These are phyloP conservation scores for Candoia aspera DNA, from an alignment of 2,113 vertebrate genomes.

Conservation along the genomic window DNA sequence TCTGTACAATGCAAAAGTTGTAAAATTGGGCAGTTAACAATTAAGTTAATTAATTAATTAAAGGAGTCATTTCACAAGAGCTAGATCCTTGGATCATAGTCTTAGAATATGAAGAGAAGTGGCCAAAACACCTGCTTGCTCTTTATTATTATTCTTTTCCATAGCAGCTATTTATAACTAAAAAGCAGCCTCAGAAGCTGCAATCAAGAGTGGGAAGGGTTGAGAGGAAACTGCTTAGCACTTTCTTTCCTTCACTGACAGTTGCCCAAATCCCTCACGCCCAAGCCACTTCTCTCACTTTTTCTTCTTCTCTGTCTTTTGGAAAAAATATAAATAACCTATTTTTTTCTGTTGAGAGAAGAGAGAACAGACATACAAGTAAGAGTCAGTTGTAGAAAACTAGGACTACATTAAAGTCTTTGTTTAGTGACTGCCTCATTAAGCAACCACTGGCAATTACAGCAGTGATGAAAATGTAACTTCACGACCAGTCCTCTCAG, in stretches of 20 bases:
- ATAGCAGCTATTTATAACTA: not conserved
- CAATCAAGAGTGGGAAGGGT: not conserved
- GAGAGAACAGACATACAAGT: not conserved
- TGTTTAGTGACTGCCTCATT: not conserved
- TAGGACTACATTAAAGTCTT: not conserved
- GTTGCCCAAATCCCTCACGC: too few species aligned
- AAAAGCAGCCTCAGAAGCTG: not conserved
- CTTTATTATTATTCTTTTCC: not conserved
- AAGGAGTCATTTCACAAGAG: slow-evolving; percentile 2
- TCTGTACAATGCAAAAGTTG: not conserved
- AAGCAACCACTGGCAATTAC: too few species aligned
- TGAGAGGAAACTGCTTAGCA: not conserved
- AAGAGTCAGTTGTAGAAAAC: not conserved
- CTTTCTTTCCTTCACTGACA: not conserved
- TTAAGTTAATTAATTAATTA: not conserved
- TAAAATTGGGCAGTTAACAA: too few species aligned
- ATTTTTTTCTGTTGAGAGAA: too few species aligned
- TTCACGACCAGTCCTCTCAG: too few species aligned
- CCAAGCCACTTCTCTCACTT: too few species aligned
- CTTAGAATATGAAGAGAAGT: not conserved
- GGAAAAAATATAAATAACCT: not conserved
- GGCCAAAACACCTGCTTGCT: too few species aligned
- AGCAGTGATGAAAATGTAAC: too few species aligned
- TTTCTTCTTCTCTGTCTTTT: not conserved
- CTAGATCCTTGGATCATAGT: not conserved